phyloP scores from a whole-genome alignment of 2,797 vertebrate genomes.

The Peromyscus eremicus region DNA sequence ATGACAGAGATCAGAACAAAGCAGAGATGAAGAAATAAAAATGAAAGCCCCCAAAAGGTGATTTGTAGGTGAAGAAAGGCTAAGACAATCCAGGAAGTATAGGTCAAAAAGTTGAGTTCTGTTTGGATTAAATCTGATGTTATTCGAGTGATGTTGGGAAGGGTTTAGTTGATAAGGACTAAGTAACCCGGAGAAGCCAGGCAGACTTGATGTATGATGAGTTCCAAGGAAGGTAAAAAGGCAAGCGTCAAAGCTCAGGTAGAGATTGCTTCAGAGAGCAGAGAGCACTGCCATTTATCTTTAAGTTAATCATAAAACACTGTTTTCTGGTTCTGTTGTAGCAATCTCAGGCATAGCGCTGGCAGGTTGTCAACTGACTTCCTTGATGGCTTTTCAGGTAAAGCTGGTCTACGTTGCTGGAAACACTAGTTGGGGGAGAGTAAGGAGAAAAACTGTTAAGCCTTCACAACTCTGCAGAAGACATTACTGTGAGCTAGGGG shows the following conservation, averaged over 20 bases:
- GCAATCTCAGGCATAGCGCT: neutral
- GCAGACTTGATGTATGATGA: neutral
- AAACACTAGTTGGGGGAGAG: neutral
- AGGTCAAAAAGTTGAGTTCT: constrained; percentile 22
- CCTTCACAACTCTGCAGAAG: neutral
- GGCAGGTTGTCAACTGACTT: neutral
- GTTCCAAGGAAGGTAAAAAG: neutral
- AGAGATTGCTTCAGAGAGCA: constrained; percentile 15
- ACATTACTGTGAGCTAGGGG: neutral
- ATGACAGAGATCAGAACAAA: constrained; percentile 30
- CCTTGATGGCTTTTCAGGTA: neutral
- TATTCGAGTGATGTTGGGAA: neutral
- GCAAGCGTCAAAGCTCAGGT: neutral
- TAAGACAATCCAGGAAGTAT: constrained; percentile 6
- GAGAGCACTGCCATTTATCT: neutral
- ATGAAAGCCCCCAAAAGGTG: neutral
- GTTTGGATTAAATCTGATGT: constrained; percentile 5
- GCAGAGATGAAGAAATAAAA: neutral
- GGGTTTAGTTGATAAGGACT: neutral
- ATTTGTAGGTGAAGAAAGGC: neutral
- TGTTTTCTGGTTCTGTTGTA: neutral
- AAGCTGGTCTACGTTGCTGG: neutral
- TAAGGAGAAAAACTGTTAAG: neutral
- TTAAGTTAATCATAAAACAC: neutral
- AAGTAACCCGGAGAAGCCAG: neutral